These are phyloP conservation scores for Eurosta solidaginis DNA, from an alignment of 1,140 invertebrate genomes.

Conservation along the genomic window DNA sequence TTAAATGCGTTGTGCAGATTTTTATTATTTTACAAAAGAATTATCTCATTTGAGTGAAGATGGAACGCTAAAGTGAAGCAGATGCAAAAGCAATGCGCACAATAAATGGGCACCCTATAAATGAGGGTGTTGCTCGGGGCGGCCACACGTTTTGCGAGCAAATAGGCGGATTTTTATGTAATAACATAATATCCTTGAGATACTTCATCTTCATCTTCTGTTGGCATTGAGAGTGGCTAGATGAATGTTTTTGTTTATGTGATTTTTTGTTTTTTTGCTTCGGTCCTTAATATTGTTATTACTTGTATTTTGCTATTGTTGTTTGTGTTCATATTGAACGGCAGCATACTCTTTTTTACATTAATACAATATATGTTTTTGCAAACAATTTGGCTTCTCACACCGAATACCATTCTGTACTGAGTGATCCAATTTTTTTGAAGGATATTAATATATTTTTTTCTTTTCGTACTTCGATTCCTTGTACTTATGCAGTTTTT, in stretches of 20 bases:
- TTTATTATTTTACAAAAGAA: slow-evolving; percentile 59
- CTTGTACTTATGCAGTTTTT: neutral
- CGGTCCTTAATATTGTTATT: neutral
- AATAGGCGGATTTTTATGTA: neutral
- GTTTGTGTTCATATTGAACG: slow-evolving; percentile 51
- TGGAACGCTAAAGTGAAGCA: slow-evolving; percentile 31
- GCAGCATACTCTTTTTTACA: slow-evolving; percentile 43
- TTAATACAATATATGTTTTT: slow-evolving; percentile 51
- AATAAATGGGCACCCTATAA: neutral
- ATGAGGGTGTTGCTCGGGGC: neutral
- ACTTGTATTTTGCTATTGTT: neutral
- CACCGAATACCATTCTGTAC: slow-evolving; percentile 43
- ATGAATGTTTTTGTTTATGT: neutral
- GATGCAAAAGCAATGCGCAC: neutral
- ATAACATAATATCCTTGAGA: slow-evolving; percentile 57
- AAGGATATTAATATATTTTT: slow-evolving; percentile 26
- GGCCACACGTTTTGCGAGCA: slow-evolving; percentile 8
- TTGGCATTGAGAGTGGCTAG: neutral
- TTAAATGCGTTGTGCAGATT: slow-evolving; percentile 43
- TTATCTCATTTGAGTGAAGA: slow-evolving; percentile 58
- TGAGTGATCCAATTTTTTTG: slow-evolving; percentile 23
- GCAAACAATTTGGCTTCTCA: slow-evolving; percentile 48
- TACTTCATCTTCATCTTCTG: slow-evolving; percentile 42
- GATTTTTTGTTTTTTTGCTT: neutral
- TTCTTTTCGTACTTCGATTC: slow-evolving; percentile 1